These are phyloP conservation scores for Drosophila borborema DNA, from an alignment of 2,888 invertebrate species.

Conservation along the genomic window DNA sequence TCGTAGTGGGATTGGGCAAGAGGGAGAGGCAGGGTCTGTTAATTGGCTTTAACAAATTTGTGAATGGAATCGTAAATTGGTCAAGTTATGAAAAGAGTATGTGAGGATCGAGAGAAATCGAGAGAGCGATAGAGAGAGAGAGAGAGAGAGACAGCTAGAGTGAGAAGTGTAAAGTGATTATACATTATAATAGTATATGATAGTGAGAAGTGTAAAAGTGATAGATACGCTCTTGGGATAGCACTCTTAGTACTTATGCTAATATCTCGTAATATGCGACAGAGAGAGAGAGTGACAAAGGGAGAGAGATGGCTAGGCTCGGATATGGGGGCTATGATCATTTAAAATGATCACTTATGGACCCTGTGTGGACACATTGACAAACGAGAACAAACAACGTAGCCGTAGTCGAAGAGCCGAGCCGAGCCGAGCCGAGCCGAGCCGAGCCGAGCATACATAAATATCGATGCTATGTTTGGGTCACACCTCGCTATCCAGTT, in stretches of 20 bases:
- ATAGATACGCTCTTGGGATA: constrained; percentile 4
- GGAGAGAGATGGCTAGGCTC: constrained; percentile 7
- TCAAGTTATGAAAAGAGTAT: constrained; percentile 15
- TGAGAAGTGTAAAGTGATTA: too few relatives aligned
- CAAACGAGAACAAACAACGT: constrained; percentile 5
- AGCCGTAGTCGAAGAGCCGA: constrained; percentile 7
- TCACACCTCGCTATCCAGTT: constrained; percentile 5
- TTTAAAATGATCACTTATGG: constrained; percentile 12
- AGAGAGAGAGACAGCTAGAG: neutral
- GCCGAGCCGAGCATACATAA: neutral
- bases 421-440: neutral
- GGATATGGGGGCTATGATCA: constrained; percentile 13
- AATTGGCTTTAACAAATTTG: constrained; percentile 1
- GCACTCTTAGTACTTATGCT: constrained; percentile 4
- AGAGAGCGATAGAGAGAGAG: neutral
- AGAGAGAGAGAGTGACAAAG: neutral
- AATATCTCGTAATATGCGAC: constrained; percentile 18
- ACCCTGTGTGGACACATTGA: constrained; percentile 8
- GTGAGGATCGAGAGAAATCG: neutral
- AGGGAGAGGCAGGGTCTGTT: neutral
- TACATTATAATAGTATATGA: too few relatives aligned
- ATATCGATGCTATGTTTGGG: constrained; percentile 3
- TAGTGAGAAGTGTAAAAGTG: constrained; percentile 16
- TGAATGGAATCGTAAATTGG: constrained; percentile 65
- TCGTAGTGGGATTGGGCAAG: neutral